Conservation (phyloP, 2,113 vertebrate genomes). For the Genyomyrus donnyi region DNA sequence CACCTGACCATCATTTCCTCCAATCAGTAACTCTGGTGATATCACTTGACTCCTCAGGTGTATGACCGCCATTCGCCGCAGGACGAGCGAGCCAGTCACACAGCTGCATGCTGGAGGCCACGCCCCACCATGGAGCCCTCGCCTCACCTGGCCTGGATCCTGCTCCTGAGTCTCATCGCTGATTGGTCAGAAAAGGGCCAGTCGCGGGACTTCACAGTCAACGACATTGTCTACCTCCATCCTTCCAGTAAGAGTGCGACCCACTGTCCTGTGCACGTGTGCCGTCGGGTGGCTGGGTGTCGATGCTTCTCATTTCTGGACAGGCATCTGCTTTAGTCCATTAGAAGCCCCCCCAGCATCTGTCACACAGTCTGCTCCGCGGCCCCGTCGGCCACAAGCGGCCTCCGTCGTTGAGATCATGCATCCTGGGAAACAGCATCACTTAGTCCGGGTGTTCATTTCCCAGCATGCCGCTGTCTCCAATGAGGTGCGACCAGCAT, state of each 20-base stretch:
- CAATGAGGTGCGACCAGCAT: background rate
- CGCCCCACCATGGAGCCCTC: conserved; percentile 65
- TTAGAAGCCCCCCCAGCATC: background rate
- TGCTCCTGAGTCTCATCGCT: conserved; percentile 62
- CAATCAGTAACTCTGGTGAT: background rate
- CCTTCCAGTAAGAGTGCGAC: conserved; percentile 75
- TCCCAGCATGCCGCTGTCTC: background rate
- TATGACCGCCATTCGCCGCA: conserved; percentile 5
- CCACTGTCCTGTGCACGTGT: too few relatives aligned
- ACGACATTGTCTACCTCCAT: conserved; percentile 83
- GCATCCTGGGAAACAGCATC: background rate
- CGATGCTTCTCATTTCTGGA: background rate
- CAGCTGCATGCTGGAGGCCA: conserved; percentile 59
- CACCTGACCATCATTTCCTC: background rate
- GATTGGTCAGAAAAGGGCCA: conserved; percentile 49
- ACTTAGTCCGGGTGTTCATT: conserved; percentile 11
- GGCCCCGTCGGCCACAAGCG: background rate
- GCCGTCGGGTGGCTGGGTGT: background rate
- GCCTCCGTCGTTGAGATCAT: background rate
- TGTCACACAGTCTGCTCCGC: background rate
- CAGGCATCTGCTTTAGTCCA: background rate
- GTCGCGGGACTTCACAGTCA: conserved; percentile 74
- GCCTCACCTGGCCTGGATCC: conserved; percentile 61
- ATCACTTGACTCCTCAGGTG: conserved; percentile 22
- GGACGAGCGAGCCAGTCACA: conserved; percentile 20